Evolutionary conservation across 2,113 vertebrate genomes (phyloP).

Genomic region (Mastomys coucha): DNA sequence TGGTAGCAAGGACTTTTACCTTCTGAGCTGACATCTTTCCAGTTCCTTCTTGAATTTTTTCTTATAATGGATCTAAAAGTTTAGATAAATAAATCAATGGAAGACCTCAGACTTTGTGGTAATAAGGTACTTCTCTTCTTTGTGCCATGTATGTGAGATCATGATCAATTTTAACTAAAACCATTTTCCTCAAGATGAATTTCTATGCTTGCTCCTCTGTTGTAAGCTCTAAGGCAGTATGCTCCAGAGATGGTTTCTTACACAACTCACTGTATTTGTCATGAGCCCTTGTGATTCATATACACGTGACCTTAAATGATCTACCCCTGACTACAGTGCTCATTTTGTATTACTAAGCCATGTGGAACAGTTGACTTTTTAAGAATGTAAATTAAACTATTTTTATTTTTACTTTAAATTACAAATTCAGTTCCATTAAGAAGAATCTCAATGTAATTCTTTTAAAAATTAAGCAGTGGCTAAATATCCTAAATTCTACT

Average conservation of each 20-base stretch:
- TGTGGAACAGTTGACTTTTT: neutral
- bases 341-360: neutral
- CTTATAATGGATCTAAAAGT: neutral
- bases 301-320: neutral
- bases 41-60: neutral
- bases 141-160: neutral
- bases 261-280: neutral
- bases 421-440: slow-evolving; percentile 43
- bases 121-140: neutral
- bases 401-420: neutral
- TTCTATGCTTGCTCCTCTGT: neutral
- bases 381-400: slow-evolving; percentile 46
- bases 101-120: neutral
- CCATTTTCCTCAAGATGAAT: neutral
- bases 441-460: slow-evolving; percentile 77
- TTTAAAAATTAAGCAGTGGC: slow-evolving; percentile 69
- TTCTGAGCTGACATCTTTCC: neutral
- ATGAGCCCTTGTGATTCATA: neutral
- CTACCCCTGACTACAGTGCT: neutral
- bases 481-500: slow-evolving; percentile 72
- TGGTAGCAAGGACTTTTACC: neutral
- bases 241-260: neutral
- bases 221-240: neutral
- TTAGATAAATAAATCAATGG: neutral
- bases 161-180: neutral